Evolutionary conservation across 2,113 vertebrate species (phyloP).

Genomic region (Echinops telfairi): DNA sequence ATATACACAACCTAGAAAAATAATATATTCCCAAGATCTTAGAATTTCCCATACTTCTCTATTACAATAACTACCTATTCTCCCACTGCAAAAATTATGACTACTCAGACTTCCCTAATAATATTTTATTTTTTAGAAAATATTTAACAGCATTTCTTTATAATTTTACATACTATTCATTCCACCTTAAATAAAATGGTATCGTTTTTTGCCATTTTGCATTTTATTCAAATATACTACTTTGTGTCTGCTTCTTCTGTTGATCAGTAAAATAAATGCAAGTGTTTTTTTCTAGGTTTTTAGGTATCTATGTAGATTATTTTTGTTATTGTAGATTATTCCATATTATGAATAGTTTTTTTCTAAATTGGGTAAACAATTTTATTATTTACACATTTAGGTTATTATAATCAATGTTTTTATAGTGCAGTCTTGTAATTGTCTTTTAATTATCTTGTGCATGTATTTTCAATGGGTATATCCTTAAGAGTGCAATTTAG

Average conservation of each 20-base stretch:
- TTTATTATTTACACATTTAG: neutral
- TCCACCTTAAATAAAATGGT: neutral
- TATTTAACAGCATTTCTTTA: neutral
- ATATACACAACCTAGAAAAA: neutral
- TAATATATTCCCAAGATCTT: neutral
- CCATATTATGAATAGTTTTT: neutral
- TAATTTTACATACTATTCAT: neutral
- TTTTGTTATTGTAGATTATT: neutral
- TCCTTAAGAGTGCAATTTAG: neutral
- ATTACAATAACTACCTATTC: neutral
- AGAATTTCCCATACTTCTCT: neutral
- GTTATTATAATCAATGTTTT: neutral
- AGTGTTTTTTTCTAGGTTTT: neutral
- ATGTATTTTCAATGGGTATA: neutral
- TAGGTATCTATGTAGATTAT: neutral
- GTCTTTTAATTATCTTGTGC: neutral
- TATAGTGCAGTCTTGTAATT: neutral
- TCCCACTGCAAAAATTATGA: neutral
- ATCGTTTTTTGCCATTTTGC: constrained; percentile 5
- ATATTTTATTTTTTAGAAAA: neutral
- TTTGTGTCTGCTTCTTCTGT: neutral
- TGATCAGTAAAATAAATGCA: neutral
- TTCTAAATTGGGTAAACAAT: neutral
- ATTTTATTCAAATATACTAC: neutral
- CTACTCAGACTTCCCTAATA: neutral